These are phyloP conservation scores for Siniperca knerii DNA, from an alignment of 2,113 vertebrate species.

Conservation along the genomic window DNA sequence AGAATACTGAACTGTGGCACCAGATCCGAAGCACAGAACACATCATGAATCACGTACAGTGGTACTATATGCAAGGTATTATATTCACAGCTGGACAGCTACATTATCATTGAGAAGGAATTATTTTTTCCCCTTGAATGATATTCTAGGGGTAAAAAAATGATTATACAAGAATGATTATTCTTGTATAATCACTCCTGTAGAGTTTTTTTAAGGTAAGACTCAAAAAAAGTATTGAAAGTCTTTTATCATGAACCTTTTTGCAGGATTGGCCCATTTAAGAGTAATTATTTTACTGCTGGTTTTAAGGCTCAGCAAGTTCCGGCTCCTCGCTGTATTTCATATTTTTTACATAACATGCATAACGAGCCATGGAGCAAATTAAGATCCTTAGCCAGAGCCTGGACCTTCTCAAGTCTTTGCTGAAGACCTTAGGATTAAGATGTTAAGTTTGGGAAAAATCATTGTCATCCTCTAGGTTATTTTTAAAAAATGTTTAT, in stretches of 20 bases:
- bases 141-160: background rate
- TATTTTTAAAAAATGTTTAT: background rate
- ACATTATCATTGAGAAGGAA: background rate
- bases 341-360: slow-evolving; percentile 34
- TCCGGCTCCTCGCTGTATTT: background rate
- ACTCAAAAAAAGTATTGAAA: slow-evolving; percentile 1
- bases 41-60: background rate
- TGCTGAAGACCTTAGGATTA: slow-evolving; percentile 9
- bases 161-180: background rate
- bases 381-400: slow-evolving; percentile 15
- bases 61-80: background rate
- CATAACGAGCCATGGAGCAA: slow-evolving; percentile 7
- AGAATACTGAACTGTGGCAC: background rate
- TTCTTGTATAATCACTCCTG: background rate
- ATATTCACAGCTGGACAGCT: background rate
- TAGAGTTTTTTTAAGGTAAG: background rate
- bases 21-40: background rate
- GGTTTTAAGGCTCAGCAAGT: background rate
- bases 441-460: background rate
- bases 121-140: background rate
- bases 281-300: slow-evolving; percentile 23
- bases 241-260: slow-evolving; percentile 19
- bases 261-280: slow-evolving; percentile 17
- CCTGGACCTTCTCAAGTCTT: slow-evolving; percentile 2
- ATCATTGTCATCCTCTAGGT: background rate